Percentiles rank a stretch among this genome's conserved stretches.
These are phyloP conservation scores for Diachasmimorpha longicaudata DNA, from an alignment of 1,140 invertebrate species.

Conservation along the genomic window DNA sequence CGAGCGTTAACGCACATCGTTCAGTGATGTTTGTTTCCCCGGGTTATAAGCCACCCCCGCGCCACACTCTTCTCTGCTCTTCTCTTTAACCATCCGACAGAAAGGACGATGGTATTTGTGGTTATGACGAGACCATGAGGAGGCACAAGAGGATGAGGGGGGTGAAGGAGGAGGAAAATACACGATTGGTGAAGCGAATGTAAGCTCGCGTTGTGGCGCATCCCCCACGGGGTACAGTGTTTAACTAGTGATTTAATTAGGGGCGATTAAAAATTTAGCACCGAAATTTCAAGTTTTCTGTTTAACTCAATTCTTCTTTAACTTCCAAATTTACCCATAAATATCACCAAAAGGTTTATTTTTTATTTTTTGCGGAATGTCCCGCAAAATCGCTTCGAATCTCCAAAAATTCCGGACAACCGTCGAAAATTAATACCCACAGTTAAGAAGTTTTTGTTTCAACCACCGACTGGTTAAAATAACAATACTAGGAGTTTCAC, in stretches of 20 bases:
- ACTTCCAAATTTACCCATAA: no score
- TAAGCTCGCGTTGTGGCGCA: conserved; percentile 15
- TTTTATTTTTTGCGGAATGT: no score
- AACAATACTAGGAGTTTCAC: conserved; percentile 1
- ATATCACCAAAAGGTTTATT: no score
- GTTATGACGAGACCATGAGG: conserved; percentile 11
- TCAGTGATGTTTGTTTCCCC: conserved; percentile 35
- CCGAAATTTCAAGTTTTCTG: conserved; percentile 46
- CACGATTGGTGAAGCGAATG: background rate
- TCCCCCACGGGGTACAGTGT: conserved; percentile 51
- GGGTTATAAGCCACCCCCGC: conserved; percentile 12
- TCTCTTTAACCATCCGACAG: background rate
- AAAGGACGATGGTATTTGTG: background rate
- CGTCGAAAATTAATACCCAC: background rate
- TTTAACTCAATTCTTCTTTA: conserved; percentile 47
- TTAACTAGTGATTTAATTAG: conserved; percentile 66
- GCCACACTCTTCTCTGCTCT: background rate
- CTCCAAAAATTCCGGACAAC: background rate
- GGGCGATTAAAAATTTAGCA: conserved; percentile 63
- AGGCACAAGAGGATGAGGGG: background rate
- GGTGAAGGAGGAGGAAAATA: background rate
- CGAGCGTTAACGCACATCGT: conserved; percentile 29
- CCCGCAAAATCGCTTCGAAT: no score
- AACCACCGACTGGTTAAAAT: background rate
- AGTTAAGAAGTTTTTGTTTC: conserved; percentile 6